A percentile compares a stretch with the other conserved stretches of the same genome.
Conservation (phyloP, 2,797 vertebrate genomes). For the Corythornis leucogaster region DNA sequence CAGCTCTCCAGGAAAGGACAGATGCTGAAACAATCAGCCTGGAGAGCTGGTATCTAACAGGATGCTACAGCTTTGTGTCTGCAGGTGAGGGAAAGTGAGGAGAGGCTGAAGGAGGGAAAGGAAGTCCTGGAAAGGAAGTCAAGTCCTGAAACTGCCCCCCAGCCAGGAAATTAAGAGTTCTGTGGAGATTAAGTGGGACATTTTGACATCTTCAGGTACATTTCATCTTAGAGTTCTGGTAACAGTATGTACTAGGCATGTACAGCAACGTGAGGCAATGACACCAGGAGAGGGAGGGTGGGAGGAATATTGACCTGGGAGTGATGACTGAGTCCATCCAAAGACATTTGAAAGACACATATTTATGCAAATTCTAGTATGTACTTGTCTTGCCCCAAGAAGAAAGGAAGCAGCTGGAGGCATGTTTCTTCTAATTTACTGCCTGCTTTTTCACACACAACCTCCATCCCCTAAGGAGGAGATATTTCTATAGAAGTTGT, state of each 20-base stretch:
- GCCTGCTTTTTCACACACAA: constrained; percentile 4
- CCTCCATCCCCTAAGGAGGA: background rate
- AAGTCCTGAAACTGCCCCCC: background rate
- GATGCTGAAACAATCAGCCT: background rate
- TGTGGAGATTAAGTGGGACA: background rate
- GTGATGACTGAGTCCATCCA: background rate
- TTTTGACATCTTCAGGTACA: background rate
- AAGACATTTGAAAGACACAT: background rate
- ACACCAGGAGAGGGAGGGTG: background rate
- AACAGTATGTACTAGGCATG: background rate
- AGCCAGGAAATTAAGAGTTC: background rate
- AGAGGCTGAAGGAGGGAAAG: background rate
- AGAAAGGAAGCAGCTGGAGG: background rate
- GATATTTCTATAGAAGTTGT: background rate
- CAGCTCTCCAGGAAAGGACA: background rate
- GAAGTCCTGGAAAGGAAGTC: background rate
- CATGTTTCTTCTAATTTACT: background rate
- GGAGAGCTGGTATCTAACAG: background rate
- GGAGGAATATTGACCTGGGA: background rate
- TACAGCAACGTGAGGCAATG: background rate
- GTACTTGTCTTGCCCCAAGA: background rate
- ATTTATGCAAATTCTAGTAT: background rate
- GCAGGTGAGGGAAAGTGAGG: background rate
- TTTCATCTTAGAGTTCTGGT: background rate
- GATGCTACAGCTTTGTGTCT: background rate